Conservation (phyloP, 1,140 invertebrate species). For the Lepidostoma basale region DNA sequence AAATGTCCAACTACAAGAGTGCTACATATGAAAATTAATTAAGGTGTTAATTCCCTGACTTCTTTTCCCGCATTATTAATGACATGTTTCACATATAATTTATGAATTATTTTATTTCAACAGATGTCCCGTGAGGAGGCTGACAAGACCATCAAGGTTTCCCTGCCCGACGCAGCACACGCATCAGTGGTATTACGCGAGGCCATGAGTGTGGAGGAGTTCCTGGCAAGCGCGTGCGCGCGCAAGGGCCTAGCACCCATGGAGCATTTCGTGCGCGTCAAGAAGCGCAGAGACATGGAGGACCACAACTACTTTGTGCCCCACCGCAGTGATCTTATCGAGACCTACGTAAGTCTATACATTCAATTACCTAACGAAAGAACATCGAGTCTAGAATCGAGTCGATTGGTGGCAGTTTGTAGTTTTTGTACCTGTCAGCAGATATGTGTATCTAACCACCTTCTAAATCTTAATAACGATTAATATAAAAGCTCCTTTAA, state of each 20-base stretch:
- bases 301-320: slow-evolving; percentile 96
- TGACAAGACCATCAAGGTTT: slow-evolving; percentile 87
- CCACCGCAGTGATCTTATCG: slow-evolving; percentile 88
- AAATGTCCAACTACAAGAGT: too few species aligned
- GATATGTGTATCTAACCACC: too few species aligned
- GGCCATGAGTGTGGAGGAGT: slow-evolving; percentile 93
- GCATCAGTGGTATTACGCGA: slow-evolving; percentile 86
- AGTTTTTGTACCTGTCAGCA: too few species aligned
- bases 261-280: slow-evolving; percentile 95
- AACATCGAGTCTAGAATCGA: too few species aligned
- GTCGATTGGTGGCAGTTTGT: too few species aligned
- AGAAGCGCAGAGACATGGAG: slow-evolving; percentile 92
- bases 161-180: slow-evolving; percentile 79
- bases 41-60: too few species aligned
- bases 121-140: slow-evolving; percentile 82
- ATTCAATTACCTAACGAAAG: background rate
- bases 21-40: too few species aligned
- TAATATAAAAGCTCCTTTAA: too few species aligned
- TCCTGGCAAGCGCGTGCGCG: slow-evolving; percentile 88
- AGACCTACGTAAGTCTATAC: slow-evolving; percentile 96
- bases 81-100: background rate
- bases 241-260: slow-evolving; percentile 89
- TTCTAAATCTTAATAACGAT: too few species aligned
- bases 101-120: background rate
- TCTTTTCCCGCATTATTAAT: too few species aligned